These are phyloP conservation scores for Drosophila buzzatii DNA, from an alignment of 2,888 invertebrate genomes.

Conservation along the genomic window DNA sequence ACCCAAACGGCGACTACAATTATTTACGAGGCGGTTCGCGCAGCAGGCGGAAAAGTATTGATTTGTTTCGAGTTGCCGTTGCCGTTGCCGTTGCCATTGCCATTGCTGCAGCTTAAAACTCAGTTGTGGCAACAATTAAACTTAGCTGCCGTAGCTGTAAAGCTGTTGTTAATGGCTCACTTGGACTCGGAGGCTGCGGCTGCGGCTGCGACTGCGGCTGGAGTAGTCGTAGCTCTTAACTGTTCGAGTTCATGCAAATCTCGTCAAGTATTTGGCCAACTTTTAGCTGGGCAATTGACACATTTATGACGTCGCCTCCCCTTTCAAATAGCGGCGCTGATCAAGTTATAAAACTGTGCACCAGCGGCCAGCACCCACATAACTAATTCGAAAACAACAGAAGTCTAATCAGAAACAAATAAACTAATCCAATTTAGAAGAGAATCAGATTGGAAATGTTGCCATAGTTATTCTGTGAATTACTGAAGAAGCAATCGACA, in stretches of 20 bases:
- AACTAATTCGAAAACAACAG: background rate
- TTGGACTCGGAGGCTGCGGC: conserved; percentile 22
- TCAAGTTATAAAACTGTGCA: conserved; percentile 53
- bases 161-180: conserved; percentile 72
- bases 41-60: conserved; percentile 73
- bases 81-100: background rate
- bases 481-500: background rate
- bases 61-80: conserved; percentile 39
- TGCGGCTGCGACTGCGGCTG: conserved; percentile 19
- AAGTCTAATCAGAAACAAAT: background rate
- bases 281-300: conserved; percentile 50
- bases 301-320: conserved; percentile 50
- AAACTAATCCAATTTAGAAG: background rate
- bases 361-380: background rate
- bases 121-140: conserved; percentile 70
- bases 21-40: conserved; percentile 73
- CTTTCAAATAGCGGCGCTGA: conserved; percentile 28
- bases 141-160: conserved; percentile 66
- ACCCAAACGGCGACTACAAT: conserved; percentile 56
- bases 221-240: conserved; percentile 7
- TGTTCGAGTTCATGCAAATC: conserved; percentile 45
- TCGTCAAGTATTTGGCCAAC: conserved; percentile 45
- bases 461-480: background rate
- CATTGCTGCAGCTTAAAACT: conserved; percentile 33
- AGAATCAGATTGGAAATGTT: background rate